Evolutionary conservation across 2,888 invertebrate species (phyloP), one percentile per base, ranked within the genome.

Genomic region (Apoda limacodes): DNA sequence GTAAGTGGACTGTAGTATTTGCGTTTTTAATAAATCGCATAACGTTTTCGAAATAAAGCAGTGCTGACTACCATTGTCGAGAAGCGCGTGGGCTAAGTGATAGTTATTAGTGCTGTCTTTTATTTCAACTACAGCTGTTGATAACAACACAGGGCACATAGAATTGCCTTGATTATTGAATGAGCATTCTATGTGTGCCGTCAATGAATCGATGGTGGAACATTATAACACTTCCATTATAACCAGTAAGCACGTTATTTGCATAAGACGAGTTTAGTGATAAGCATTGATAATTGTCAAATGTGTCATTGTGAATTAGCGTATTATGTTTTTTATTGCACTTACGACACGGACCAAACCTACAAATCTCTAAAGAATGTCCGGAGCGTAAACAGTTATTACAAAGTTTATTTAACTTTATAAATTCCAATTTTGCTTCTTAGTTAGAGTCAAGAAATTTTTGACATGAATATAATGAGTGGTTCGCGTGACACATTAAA

Each of bases 1-100:
- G 3, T 40, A 15, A 32, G 42, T 48, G 43, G 44, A 49, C 44
- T 46, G 45, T 48, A 45, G 34, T 20, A 34, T 22, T 32, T 27
- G 30, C 14, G 34, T 9, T 12, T 43, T 33, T 24, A 46, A 15
- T 30, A 9, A 22, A 13, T 45, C 26, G 28, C 38, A 39, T 30
- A 48, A 32, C 11, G 30, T 24, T 25, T 48, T 19, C 2, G 38
- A 31, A 22, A 48, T 42, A n/a, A 49, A 38, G 30, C 43, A 39
- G 3, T 38, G 34, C 15, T 46, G 35, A 35, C 45, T 46, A 5
- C 49, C 46, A 15, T 26, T 43, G 14, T 50, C 49, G 1, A 46
- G n/a, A n/a, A n/a, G n/a, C n/a, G n/a, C n/a, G n/a, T n/a, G n/a
- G n/a, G n/a, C n/a, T n/a, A n/a, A n/a, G 26, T 3, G 38, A 37